Conservation (phyloP, 2,888 invertebrate genomes). For the Cantharis flavilabris region DNA sequence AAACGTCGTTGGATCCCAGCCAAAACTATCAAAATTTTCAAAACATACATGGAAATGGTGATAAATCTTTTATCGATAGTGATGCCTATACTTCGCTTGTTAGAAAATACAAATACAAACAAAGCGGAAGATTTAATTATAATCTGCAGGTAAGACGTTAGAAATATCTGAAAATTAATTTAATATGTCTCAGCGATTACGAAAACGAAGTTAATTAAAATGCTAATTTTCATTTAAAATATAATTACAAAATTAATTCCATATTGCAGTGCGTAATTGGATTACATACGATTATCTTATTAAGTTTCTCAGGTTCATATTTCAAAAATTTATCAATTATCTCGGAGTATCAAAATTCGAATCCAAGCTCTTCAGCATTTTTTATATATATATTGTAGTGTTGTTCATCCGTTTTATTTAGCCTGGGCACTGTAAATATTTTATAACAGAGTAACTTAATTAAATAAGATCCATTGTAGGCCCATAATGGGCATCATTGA, state of each 20-base stretch:
- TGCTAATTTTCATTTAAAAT: not conserved
- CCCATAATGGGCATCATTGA: not conserved
- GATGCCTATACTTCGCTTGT: constrained; percentile 46
- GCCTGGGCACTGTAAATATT: not conserved
- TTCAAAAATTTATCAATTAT: not conserved
- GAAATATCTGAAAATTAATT: not conserved
- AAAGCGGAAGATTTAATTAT: constrained; percentile 35
- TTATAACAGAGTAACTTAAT: not conserved
- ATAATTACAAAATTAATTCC: not conserved
- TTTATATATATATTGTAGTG: not conserved
- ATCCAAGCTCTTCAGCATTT: too few species aligned
- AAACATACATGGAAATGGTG: constrained; percentile 22
- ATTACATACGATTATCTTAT: not conserved
- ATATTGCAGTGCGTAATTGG: not conserved
- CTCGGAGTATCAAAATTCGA: not conserved
- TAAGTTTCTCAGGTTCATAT: not conserved
- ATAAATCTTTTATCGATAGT: constrained; percentile 37
- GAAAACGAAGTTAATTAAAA: not conserved
- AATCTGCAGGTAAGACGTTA: constrained; percentile 12
- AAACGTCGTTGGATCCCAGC: constrained; percentile 32
- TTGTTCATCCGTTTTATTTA: not conserved
- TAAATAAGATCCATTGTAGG: not conserved
- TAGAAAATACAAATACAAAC: constrained; percentile 42
- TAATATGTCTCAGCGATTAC: not conserved
- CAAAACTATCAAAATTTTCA: constrained; percentile 32